Evolutionary conservation across 2,797 vertebrate genomes (phyloP).

Genomic region (Paratrypauchen microcephalus): DNA sequence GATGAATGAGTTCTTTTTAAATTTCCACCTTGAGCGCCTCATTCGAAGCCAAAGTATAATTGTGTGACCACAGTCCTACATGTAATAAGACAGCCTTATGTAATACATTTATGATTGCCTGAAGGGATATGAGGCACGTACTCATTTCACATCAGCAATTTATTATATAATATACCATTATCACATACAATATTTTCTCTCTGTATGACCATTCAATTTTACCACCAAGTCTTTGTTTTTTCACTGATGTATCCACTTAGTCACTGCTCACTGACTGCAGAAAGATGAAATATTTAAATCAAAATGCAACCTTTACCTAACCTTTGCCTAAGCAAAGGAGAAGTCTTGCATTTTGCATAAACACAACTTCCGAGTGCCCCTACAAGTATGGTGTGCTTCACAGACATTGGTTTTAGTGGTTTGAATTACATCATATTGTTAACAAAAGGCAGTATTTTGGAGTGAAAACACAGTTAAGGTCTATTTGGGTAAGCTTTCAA

Average conservation of each 20-base stretch:
- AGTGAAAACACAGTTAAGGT: not conserved
- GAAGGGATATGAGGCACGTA: not conserved
- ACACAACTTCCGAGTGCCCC: not conserved
- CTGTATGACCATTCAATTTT: not conserved
- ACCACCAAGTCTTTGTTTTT: not conserved
- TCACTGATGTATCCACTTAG: not conserved
- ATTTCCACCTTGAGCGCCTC: not conserved
- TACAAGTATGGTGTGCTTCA: not conserved
- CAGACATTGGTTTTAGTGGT: not conserved
- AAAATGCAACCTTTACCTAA: slow-evolving; percentile 3
- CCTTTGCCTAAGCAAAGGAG: slow-evolving; percentile 9
- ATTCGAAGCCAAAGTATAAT: not conserved
- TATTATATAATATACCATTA: not conserved
- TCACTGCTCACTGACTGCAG: not conserved
- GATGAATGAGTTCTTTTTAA: not conserved
- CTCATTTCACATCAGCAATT: not conserved
- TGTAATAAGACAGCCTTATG: slow-evolving; percentile 8
- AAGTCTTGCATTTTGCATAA: slow-evolving; percentile 1
- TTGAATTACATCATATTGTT: not conserved
- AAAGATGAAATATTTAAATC: slow-evolving; percentile 7
- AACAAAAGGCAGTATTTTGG: not conserved
- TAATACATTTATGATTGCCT: not conserved
- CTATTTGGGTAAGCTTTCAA: not conserved
- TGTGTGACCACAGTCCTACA: not conserved
- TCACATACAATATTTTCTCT: not conserved